phyloP scores from a whole-genome alignment of 2,797 vertebrate species.

The Euthynnus affinis region DNA sequence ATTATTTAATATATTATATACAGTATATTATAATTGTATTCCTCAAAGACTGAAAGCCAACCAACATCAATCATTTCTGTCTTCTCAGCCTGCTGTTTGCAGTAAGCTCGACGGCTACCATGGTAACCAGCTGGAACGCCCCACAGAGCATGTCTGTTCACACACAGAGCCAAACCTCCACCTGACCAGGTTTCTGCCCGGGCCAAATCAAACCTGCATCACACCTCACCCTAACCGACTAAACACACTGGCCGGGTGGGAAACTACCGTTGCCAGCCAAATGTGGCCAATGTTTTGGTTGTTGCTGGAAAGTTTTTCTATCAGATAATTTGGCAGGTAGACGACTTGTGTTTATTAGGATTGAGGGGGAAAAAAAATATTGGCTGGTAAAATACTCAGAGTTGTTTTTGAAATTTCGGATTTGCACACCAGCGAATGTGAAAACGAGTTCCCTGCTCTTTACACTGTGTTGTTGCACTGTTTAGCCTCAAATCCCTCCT shows the following conservation, averaged over 20 bases:
- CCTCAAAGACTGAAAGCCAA: constrained; percentile 19
- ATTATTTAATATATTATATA: not conserved
- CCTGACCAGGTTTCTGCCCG: constrained; percentile 41
- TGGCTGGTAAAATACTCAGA: constrained; percentile 40
- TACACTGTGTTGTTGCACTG: constrained; percentile 36
- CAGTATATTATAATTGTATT: not conserved
- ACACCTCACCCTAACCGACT: constrained; percentile 49
- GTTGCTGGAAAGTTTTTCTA: constrained; percentile 46
- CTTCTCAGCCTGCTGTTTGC: constrained; percentile 82
- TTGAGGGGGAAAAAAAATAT: not conserved
- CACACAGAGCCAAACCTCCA: constrained; percentile 36
- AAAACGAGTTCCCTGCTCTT: constrained; percentile 35
- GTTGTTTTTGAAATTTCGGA: constrained; percentile 43
- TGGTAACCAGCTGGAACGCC: constrained; percentile 30
- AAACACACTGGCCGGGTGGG: constrained; percentile 52
- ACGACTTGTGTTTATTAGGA: constrained; percentile 47
- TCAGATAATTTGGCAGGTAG: constrained; percentile 51
- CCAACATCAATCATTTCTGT: constrained; percentile 28
- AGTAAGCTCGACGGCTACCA: constrained; percentile 60
- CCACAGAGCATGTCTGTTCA: constrained; percentile 11
- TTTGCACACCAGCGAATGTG: constrained; percentile 56
- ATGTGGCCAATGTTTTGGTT: constrained; percentile 50
- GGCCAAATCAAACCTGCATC: constrained; percentile 47
- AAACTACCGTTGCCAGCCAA: constrained; percentile 38
- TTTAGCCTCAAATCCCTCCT: constrained; percentile 55